Conservation (phyloP, 2,113 vertebrate genomes). For the Rhinogobius similis region DNA sequence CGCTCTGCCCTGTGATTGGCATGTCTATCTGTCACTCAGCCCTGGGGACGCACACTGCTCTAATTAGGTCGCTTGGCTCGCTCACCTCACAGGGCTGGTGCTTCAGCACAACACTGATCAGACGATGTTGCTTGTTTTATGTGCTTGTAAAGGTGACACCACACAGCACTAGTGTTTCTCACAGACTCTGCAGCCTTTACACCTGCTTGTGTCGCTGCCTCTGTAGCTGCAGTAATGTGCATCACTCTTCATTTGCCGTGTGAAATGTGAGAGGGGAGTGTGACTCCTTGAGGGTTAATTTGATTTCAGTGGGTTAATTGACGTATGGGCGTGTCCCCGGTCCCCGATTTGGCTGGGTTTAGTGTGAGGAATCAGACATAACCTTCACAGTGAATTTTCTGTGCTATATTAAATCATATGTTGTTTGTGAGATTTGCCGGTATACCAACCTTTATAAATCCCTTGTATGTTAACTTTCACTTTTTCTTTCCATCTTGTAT, state of each 20-base stretch:
- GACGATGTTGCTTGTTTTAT: slow-evolving; percentile 72
- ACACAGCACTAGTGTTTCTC: slow-evolving; percentile 34
- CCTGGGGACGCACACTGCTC: slow-evolving; percentile 70
- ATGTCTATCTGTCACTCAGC: slow-evolving; percentile 79
- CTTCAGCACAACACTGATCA: slow-evolving; percentile 71
- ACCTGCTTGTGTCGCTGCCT: slow-evolving; percentile 71
- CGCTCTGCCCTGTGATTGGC: slow-evolving; percentile 71
- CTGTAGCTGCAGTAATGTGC: slow-evolving; percentile 51
- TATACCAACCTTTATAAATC: neutral
- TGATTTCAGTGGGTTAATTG: slow-evolving; percentile 72
- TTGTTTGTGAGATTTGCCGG: neutral
- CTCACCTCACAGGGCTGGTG: slow-evolving; percentile 73
- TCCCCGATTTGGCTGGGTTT: slow-evolving; percentile 57
- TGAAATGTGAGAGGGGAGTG: slow-evolving; percentile 59
- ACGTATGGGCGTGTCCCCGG: slow-evolving; percentile 60
- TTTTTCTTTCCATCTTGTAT: neutral
- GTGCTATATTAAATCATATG: neutral
- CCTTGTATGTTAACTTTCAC: neutral
- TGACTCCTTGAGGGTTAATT: slow-evolving; percentile 69
- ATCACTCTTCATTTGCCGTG: slow-evolving; percentile 62
- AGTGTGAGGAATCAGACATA: slow-evolving; percentile 9
- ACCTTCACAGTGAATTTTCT: neutral
- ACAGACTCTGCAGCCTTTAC: slow-evolving; percentile 53
- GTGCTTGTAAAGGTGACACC: slow-evolving; percentile 71
- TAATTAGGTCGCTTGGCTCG: slow-evolving; percentile 78